Base-by-base conservation (phyloP, 2,888 invertebrate species). In the Eudasyphora cyanicolor region DNA sequence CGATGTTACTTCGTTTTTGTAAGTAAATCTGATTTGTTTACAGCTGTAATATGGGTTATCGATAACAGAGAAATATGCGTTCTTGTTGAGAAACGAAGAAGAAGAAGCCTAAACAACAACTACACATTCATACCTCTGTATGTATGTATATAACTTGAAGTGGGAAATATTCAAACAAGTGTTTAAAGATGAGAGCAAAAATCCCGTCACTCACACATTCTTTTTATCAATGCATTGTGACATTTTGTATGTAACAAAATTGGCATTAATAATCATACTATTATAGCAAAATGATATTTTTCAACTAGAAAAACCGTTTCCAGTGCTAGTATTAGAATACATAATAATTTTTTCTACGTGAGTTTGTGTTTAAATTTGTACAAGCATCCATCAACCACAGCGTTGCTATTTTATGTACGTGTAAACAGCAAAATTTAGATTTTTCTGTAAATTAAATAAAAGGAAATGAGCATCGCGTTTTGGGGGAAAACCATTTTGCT, bases 81-180 rank as follows among this genome's bases (percentile, higher is more conserved):
- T 45, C n/a, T 45, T 45, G 14, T 38, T 38, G 38, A 45, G 6
- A 45, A n/a, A 45, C 2, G 14, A 60, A 4, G 54, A 21, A 24
- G 4, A 12, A 60, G 12, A 27, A 60, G 60, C 54, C 14, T 14
- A 10, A 60, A 38, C 64, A 64, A 67, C 21, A 67, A 67, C 54
- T 12, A 60, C 6, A 60, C 60, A 60, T n/a, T n/a, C n/a, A n/a
- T 45, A 45, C 14, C n/a, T 45, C n/a, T 29, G 54, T 54, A 60
- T 60, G 45, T 3, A 57, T 12, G 24, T 57, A 24, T 1, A 14
- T 24, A 51, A 51, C 4, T 69, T 29, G 5, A 49, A 62, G 35
- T 54, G 51, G 21, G 49, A 77, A 75, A 51, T 75, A 78, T 78
- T 78, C 82, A 78, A 78, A 78, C 82, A 82, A 82, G 78, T 82